A percentile compares a stretch with the other conserved stretches of the same genome.
phyloP scores from a whole-genome alignment of 2,113 vertebrate species.

The Loxodonta africana region DNA sequence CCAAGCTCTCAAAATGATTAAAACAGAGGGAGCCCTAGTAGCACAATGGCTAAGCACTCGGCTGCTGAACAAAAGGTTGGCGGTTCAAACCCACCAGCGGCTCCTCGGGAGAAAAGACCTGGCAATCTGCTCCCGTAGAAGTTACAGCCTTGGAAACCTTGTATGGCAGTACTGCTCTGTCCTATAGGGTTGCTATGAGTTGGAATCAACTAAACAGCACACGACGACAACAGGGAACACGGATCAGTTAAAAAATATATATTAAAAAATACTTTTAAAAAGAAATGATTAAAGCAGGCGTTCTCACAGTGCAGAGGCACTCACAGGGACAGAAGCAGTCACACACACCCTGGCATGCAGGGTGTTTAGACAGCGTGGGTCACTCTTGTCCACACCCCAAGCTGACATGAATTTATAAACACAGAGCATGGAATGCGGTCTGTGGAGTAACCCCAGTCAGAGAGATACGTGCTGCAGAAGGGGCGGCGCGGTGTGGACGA shows the following conservation, averaged over 20 bases:
- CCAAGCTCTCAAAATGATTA: neutral
- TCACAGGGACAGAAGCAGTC: neutral
- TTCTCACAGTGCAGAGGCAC: neutral
- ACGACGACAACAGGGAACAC: neutral
- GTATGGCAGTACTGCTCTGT: neutral
- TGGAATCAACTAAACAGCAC: neutral
- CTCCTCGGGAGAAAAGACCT: neutral
- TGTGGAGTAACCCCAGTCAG: neutral
- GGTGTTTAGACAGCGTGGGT: constrained; percentile 76
- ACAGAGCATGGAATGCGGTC: neutral
- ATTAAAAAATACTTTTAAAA: neutral
- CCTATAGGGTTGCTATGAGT: neutral
- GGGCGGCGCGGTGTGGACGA: neutral
- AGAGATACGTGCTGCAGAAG: neutral
- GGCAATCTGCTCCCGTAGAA: neutral
- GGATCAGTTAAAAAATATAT: neutral
- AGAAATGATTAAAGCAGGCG: neutral
- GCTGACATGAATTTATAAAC: constrained; percentile 70
- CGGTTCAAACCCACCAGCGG: neutral
- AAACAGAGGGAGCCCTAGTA: neutral
- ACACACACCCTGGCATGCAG: constrained; percentile 3
- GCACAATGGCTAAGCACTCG: neutral
- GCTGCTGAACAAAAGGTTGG: neutral
- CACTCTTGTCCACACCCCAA: constrained; percentile 74
- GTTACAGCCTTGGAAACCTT: neutral